A percentile compares a stretch with the other conserved stretches of the same genome.
These are phyloP conservation scores for Heteromormyrus szaboi DNA, from an alignment of 2,797 vertebrate genomes.

Conservation along the genomic window DNA sequence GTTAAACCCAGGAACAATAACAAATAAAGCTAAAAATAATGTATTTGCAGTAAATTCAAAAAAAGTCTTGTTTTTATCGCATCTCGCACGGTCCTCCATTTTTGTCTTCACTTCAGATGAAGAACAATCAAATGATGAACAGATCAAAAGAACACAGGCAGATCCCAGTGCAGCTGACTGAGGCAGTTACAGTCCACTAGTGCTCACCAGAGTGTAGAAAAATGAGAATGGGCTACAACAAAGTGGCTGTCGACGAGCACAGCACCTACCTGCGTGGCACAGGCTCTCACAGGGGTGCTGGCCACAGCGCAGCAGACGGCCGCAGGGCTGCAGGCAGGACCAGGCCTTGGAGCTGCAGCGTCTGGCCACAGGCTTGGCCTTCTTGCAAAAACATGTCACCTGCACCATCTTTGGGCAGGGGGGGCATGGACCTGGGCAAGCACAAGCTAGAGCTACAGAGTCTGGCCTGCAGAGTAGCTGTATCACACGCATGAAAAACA, in stretches of 20 bases:
- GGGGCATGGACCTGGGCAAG: constrained; percentile 81
- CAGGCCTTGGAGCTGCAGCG: constrained; percentile 88
- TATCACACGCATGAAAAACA: background rate
- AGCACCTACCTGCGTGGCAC: constrained; percentile 75
- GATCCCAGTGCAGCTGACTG: background rate
- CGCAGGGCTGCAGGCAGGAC: constrained; percentile 73
- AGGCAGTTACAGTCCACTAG: background rate
- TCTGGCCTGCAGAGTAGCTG: background rate
- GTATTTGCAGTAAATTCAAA: background rate
- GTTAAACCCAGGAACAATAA: background rate
- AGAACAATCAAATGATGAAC: background rate
- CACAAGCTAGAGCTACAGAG: background rate
- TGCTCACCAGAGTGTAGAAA: background rate
- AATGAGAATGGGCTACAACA: background rate
- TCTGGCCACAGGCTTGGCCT: constrained; percentile 75
- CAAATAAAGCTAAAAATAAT: background rate
- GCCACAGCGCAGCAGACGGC: constrained; percentile 66
- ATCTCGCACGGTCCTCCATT: background rate
- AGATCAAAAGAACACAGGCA: background rate
- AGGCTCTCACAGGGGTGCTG: constrained; percentile 76
- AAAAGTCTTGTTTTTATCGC: background rate
- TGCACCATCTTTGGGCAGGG: constrained; percentile 95
- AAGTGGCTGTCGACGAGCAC: background rate
- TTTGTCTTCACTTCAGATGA: background rate
- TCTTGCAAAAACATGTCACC: constrained; percentile 79